Base-by-base conservation (phyloP, 2,888 invertebrate genomes). In the Cephonodes hylas region DNA sequence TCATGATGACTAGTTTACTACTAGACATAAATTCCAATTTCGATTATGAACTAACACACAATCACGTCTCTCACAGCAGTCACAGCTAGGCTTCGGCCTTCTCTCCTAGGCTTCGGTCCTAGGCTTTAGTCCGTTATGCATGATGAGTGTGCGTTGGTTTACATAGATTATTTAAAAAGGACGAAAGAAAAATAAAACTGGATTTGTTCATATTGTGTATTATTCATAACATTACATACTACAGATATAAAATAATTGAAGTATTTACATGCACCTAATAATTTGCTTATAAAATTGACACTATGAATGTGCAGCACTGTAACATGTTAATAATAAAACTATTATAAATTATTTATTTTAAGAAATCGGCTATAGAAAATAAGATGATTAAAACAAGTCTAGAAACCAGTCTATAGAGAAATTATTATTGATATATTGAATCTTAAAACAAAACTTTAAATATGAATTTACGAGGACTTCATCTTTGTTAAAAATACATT, bases 401-500 rank as follows among this genome's bases (percentile, higher is more conserved):
- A 53, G 53, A 53, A 15, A 27, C 18, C 53, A 53, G 31, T 53
- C 53, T 53, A 53, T 31, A 53, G 31, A 20, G 25, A 27, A 27
- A 27, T 15, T 8, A 31, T 8, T 15, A 27, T 53, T 15, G n/a
- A 15, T 25, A 27, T 27, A n/a, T 27, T n/a, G n/a, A 38, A 38
- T 38, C n/a, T 1, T 27, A 53, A 15, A n/a, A 53, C 18, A 18
- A 10, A 44, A 44, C 44, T 20, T 44, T 25, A 15, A 53, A 31
- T 8, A 31, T 31, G 27, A n/a, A 45, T 25, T 45, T 22, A 46
- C 15, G 45, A 46, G 3, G 78, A 72, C 68, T 80, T 81, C 58
- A 86, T 68, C 78, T 91, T 91, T 46, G 83, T 87, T 68, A 92
- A 81, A 75, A 91, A 92, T 59, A 84, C 74, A 70, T 92, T 91